Percentiles rank a stretch among this genome's conserved stretches.
Evolutionary conservation across 2,113 vertebrate species (phyloP).

Genomic region (Oreochromis spilurus): DNA sequence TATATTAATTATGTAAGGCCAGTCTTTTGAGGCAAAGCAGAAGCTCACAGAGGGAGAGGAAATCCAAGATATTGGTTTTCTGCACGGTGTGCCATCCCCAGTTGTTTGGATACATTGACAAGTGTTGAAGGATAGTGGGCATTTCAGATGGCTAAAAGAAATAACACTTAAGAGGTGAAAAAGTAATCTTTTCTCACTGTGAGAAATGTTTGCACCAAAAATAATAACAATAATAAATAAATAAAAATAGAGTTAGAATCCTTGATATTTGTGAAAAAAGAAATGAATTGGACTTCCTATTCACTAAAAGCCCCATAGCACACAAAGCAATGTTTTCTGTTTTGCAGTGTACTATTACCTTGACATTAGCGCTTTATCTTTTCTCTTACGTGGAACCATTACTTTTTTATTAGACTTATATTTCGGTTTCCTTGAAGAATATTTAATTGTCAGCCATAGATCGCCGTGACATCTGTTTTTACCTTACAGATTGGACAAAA

Average conservation of each 20-base stretch:
- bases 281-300: neutral
- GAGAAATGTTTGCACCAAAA: neutral
- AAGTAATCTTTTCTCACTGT: neutral
- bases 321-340: neutral
- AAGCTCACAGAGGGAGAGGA: conserved; percentile 33
- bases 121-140: conserved; percentile 24
- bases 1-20: conserved; percentile 75
- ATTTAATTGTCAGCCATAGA: neutral
- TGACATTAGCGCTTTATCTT: neutral
- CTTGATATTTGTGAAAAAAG: neutral
- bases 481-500: conserved; percentile 16
- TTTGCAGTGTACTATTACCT: neutral
- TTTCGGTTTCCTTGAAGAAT: neutral
- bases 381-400: neutral
- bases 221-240: neutral
- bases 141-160: conserved; percentile 27
- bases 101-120: conserved; percentile 43
- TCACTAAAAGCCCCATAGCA: neutral
- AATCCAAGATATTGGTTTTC: conserved; percentile 56
- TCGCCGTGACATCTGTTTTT: neutral
- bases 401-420: neutral
- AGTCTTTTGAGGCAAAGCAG: conserved; percentile 58
- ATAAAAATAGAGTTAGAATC: neutral
- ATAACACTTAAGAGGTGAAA: neutral
- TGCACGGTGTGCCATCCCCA: neutral